These are phyloP conservation scores for Xyrauchen texanus DNA, from an alignment of 2,113 vertebrate species.

Conservation along the genomic window DNA sequence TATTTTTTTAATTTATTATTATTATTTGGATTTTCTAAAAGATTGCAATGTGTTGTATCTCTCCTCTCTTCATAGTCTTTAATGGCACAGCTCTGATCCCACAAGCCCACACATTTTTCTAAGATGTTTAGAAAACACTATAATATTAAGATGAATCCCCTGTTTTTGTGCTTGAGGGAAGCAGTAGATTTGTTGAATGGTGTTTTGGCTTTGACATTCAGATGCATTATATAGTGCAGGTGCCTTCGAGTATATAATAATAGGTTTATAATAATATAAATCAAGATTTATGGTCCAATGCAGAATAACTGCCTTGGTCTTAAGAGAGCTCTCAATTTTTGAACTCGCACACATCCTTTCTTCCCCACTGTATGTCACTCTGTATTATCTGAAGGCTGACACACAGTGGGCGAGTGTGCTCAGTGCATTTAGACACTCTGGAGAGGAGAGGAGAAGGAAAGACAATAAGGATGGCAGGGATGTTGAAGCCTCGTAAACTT, in stretches of 20 bases:
- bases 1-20: too few relatives aligned
- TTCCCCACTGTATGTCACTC: constrained; percentile 15
- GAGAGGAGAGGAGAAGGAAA: constrained; percentile 11
- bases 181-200: not conserved
- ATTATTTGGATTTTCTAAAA: too few relatives aligned
- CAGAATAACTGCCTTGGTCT: constrained; percentile 7
- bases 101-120: constrained; percentile 14
- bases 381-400: constrained; percentile 43
- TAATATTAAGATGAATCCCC: constrained; percentile 22
- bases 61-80: not conserved
- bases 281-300: constrained; percentile 7
- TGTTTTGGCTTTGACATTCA: not conserved
- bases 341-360: constrained; percentile 25
- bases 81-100: not conserved
- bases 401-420: constrained; percentile 37
- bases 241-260: not conserved
- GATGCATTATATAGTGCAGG: not conserved
- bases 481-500: constrained; percentile 4
- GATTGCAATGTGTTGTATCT: not conserved
- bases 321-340: not conserved
- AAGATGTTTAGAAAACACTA: constrained; percentile 23
- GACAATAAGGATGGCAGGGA: constrained; percentile 3
- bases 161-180: constrained; percentile 14
- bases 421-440: constrained; percentile 16
- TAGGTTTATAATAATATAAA: not conserved